Conservation (phyloP, 2,113 vertebrate genomes). For the Hydrochoerus hydrochaeris region DNA sequence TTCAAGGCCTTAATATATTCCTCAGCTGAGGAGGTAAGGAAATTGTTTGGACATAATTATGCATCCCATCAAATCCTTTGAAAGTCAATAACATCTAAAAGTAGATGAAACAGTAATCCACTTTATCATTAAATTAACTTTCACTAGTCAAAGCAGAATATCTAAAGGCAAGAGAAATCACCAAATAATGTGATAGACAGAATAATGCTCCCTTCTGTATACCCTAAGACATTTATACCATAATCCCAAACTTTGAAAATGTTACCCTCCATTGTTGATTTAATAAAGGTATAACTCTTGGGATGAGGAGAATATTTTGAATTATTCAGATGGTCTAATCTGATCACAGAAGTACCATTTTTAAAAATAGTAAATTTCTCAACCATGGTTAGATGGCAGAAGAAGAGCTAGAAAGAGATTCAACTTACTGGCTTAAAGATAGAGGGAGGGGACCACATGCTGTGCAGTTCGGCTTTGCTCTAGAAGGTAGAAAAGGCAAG, state of each 20-base stretch:
- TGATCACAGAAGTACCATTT: neutral
- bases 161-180: neutral
- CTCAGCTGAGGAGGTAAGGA: neutral
- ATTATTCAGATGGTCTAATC: neutral
- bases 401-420: neutral
- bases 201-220: neutral
- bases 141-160: neutral
- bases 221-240: neutral
- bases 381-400: neutral
- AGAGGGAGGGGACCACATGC: neutral
- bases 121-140: neutral
- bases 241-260: neutral
- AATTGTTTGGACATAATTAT: neutral
- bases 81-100: neutral
- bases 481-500: constrained; percentile 26
- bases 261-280: neutral
- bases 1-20: neutral
- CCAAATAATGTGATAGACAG: neutral
- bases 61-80: constrained; percentile 35
- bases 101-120: neutral
- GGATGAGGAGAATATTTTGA: neutral
- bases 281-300: neutral
- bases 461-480: neutral
- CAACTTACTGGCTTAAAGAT: neutral
- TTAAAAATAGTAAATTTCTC: neutral